Conservation (phyloP, 1,140 invertebrate species). For the Dufourea novaeangliae region DNA sequence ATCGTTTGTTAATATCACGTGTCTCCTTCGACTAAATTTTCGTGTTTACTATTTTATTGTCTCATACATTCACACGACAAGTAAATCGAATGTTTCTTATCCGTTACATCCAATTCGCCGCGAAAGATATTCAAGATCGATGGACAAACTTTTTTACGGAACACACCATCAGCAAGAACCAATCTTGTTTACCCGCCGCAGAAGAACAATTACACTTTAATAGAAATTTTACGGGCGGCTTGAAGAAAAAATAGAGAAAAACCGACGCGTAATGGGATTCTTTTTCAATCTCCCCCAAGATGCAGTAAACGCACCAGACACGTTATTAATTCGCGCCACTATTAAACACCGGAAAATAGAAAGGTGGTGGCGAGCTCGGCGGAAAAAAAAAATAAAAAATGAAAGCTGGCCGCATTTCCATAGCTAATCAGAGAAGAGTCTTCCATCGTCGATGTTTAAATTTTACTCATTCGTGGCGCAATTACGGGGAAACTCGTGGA, state of each 20-base stretch:
- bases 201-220: slow-evolving; percentile 37
- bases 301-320: slow-evolving; percentile 7
- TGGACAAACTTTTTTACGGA: slow-evolving; percentile 4
- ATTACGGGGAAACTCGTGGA: neutral
- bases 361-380: too few relatives aligned
- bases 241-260: neutral
- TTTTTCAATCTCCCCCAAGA: slow-evolving; percentile 33
- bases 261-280: slow-evolving; percentile 35
- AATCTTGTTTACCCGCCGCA: slow-evolving; percentile 17
- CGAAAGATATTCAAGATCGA: slow-evolving; percentile 27
- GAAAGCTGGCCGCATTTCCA: slow-evolving; percentile 2
- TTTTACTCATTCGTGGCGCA: neutral
- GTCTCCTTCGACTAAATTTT: neutral
- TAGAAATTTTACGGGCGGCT: slow-evolving; percentile 30
- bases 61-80: too few relatives aligned
- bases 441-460: slow-evolving; percentile 6
- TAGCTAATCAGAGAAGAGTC: slow-evolving; percentile 5
- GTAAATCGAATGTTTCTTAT: too few relatives aligned
- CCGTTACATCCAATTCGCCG: neutral
- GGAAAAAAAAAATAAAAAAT: too few relatives aligned
- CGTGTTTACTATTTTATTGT: neutral
- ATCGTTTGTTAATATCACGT: neutral
- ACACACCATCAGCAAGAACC: neutral
- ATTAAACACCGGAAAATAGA: slow-evolving; percentile 13
- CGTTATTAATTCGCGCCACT: slow-evolving; percentile 33